Conservation (phyloP, 2,797 vertebrate species). For the Argya squamiceps region DNA sequence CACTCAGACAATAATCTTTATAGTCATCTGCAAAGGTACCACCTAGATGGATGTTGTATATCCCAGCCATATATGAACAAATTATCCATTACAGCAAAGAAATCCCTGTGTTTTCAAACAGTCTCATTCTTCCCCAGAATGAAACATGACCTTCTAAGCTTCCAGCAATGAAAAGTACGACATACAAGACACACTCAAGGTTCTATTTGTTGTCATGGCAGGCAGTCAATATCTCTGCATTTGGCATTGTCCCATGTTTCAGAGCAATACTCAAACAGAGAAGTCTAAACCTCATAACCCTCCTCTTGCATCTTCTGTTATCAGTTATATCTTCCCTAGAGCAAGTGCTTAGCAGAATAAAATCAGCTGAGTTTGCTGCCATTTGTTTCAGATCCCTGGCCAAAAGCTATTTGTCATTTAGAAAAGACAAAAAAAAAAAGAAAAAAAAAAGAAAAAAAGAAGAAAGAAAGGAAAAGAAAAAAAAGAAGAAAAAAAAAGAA, state of each 20-base stretch:
- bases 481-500: too few species aligned
- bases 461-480: too few species aligned
- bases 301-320: background rate
- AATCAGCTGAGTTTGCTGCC: background rate
- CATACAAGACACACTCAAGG: background rate
- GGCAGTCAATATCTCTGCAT: background rate
- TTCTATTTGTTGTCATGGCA: background rate
- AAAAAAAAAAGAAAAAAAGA: too few species aligned
- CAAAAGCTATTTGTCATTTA: background rate
- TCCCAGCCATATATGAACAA: background rate
- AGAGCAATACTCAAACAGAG: background rate
- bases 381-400: background rate
- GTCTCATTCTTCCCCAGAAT: background rate
- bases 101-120: background rate
- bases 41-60: background rate
- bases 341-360: background rate
- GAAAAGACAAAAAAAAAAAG: background rate
- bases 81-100: background rate
- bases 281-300: background rate
- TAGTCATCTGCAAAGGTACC: background rate
- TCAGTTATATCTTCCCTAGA: background rate
- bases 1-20: background rate
- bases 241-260: background rate
- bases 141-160: background rate
- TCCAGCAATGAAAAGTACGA: background rate